These are phyloP conservation scores for Antheraea assamensis DNA, from an alignment of 2,888 invertebrate species.

Conservation along the genomic window DNA sequence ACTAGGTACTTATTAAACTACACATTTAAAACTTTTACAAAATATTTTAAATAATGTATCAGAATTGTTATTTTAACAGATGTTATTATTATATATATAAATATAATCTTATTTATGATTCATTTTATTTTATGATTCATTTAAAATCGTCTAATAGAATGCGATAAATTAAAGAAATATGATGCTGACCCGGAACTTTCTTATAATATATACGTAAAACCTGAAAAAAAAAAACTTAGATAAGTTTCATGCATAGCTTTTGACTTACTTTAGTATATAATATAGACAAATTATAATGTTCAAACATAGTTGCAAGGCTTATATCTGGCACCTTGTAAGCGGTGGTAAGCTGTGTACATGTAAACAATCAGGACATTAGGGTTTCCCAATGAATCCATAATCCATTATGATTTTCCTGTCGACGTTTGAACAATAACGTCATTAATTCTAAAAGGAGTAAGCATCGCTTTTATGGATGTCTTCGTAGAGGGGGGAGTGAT, in stretches of 20 bases:
- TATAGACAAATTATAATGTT: background rate
- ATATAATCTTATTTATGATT: background rate
- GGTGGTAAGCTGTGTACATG: background rate
- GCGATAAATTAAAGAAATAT: no score
- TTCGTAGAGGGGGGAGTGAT: constrained; percentile 61
- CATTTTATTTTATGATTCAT: no score
- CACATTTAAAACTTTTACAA: background rate
- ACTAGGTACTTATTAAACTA: background rate
- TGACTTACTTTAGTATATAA: background rate
- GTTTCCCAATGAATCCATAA: constrained; percentile 62
- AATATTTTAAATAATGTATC: background rate
- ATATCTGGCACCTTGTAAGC: background rate
- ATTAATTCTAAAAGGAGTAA: constrained; percentile 63
- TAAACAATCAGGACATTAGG: constrained; percentile 49
- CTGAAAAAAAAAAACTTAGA: background rate
- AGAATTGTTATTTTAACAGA: background rate
- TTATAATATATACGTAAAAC: background rate
- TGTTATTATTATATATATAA: background rate
- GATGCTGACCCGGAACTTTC: background rate
- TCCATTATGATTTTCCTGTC: constrained; percentile 52
- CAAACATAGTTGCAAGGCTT: background rate
- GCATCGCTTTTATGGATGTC: constrained; percentile 40
- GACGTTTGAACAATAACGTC: constrained; percentile 59
- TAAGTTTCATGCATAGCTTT: background rate
- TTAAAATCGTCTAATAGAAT: no score